A percentile compares a stretch with the other conserved stretches of the same genome.
Conservation (phyloP, 1,140 invertebrate genomes). For the Scaptomyza pallida region DNA sequence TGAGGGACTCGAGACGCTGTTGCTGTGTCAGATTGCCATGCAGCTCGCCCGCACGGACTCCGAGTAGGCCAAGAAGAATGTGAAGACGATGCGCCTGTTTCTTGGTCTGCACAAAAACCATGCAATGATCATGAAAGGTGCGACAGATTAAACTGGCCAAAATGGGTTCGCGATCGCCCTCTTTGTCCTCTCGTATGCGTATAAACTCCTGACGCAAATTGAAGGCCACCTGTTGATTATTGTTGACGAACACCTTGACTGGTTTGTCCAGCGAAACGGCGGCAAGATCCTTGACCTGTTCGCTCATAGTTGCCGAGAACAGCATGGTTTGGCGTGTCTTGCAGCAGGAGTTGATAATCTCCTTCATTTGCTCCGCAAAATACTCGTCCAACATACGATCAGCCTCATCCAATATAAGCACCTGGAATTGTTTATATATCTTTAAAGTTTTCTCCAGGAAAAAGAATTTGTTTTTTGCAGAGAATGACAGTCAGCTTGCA, state of each 20-base stretch:
- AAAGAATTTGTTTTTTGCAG: not conserved
- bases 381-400: slow-evolving; percentile 97
- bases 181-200: slow-evolving; percentile 90
- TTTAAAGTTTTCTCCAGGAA: not conserved
- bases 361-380: slow-evolving; percentile 99
- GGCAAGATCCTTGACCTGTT: slow-evolving; percentile 96
- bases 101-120: slow-evolving; percentile 98
- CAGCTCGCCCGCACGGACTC: slow-evolving; percentile 94
- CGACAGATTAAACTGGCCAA: slow-evolving; percentile 95
- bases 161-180: slow-evolving; percentile 95
- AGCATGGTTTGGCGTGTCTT: slow-evolving; percentile 97
- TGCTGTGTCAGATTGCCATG: slow-evolving; percentile 98
- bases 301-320: slow-evolving; percentile 99
- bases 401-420: slow-evolving; percentile 83
- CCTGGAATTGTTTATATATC: slow-evolving; percentile 25
- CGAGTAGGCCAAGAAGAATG: slow-evolving; percentile 94
- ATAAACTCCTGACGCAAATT: slow-evolving; percentile 98
- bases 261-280: slow-evolving; percentile 95
- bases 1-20: slow-evolving; percentile 94
- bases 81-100: slow-evolving; percentile 96
- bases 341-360: slow-evolving; percentile 95
- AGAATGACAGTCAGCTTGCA: slow-evolving; percentile 52
- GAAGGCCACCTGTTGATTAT: slow-evolving; percentile 97
- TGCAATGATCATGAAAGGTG: slow-evolving; percentile 96
- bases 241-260: slow-evolving; percentile 97